Conservation (phyloP, 2,797 vertebrate genomes). For the Schizopygopsis malacanthus region DNA sequence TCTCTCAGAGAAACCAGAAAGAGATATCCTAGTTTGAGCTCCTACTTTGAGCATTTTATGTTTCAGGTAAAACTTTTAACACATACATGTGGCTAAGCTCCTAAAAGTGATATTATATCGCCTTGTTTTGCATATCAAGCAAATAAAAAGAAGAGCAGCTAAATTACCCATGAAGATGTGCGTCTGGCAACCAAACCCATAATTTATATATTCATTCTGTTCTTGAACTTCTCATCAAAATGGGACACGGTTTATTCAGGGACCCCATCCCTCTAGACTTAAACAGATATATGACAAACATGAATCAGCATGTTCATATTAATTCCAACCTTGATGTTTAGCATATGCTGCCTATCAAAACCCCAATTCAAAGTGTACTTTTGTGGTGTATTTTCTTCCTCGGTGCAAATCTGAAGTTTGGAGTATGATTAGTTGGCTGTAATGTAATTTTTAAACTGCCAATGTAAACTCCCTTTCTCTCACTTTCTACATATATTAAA, state of each 20-base stretch:
- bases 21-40: constrained; percentile 71
- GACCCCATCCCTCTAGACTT: constrained; percentile 65
- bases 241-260: constrained; percentile 57
- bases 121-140: constrained; percentile 67
- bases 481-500: not conserved
- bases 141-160: constrained; percentile 61
- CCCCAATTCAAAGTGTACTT: constrained; percentile 39
- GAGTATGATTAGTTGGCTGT: constrained; percentile 11
- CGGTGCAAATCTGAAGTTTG: constrained; percentile 6
- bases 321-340: constrained; percentile 66
- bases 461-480: not conserved
- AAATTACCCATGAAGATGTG: constrained; percentile 63
- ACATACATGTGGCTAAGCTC: constrained; percentile 62
- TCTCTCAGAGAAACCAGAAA: constrained; percentile 83
- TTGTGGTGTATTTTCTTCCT: constrained; percentile 12
- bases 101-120: constrained; percentile 64
- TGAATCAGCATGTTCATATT: constrained; percentile 73
- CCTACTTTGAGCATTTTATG: constrained; percentile 69
- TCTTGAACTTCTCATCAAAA: constrained; percentile 71
- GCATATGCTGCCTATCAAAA: constrained; percentile 67
- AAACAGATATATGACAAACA: constrained; percentile 67
- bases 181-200: constrained; percentile 47
- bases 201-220: constrained; percentile 67
- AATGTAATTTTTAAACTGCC: not conserved
- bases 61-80: constrained; percentile 59